Percentiles rank a stretch among this genome's conserved stretches.
These are phyloP conservation scores for Fistularia commersonii DNA, from an alignment of 2,797 vertebrate species.

Conservation along the genomic window DNA sequence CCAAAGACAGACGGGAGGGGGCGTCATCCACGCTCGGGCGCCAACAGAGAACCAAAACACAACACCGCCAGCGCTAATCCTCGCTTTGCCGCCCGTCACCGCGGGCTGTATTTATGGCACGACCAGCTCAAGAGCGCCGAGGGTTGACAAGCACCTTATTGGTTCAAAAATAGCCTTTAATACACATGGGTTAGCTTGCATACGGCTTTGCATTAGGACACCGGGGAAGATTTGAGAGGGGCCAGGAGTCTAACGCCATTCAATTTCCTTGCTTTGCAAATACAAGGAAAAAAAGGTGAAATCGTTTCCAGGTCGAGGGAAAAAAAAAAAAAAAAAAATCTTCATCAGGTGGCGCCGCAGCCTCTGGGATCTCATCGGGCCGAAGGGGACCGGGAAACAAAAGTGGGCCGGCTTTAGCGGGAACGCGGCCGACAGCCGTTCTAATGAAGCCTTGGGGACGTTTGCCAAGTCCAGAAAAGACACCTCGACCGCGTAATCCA, in stretches of 20 bases:
- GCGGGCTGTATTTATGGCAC: constrained; percentile 48
- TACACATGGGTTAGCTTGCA: constrained; percentile 52
- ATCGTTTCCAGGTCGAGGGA: no score
- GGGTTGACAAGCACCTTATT: constrained; percentile 53
- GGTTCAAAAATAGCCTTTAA: constrained; percentile 67
- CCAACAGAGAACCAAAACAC: constrained; percentile 52
- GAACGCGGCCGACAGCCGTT: constrained; percentile 29
- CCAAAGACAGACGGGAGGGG: constrained; percentile 27
- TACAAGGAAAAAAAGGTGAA: no score
- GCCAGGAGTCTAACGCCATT: no score
- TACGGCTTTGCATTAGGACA: constrained; percentile 15
- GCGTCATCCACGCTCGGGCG: constrained; percentile 34
- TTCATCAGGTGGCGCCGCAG: no score
- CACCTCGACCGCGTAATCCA: constrained; percentile 35
- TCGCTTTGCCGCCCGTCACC: constrained; percentile 29
- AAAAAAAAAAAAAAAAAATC: no score
- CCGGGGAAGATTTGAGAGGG: constrained; percentile 25
- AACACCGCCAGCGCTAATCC: constrained; percentile 30
- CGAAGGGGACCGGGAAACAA: background rate
- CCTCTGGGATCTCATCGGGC: no score
- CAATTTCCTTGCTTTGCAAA: no score
- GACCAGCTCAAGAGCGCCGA: constrained; percentile 39
- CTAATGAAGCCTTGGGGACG: constrained; percentile 45
- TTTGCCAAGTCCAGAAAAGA: constrained; percentile 33
- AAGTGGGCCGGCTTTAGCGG: constrained; percentile 14